Evolutionary conservation across 2,888 invertebrate genomes (phyloP).

Genomic region (Dryobota labecula): DNA sequence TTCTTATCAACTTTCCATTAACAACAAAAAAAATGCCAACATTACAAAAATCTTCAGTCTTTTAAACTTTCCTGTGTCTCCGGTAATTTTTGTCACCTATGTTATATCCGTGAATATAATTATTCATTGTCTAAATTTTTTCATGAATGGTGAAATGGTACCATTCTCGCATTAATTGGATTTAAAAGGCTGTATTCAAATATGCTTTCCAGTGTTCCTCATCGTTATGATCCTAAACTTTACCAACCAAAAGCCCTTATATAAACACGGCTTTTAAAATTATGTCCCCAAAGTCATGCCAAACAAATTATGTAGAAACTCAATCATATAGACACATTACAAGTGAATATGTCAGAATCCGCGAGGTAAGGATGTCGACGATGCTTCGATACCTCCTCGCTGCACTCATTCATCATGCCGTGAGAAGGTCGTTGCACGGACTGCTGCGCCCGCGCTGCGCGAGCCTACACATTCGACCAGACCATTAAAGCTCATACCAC

Average conservation of each 20-base stretch:
- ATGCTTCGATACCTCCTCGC: conserved; percentile 70
- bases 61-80: conserved; percentile 7
- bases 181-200: neutral
- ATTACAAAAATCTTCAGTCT: neutral
- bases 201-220: neutral
- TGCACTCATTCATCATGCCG: conserved; percentile 71
- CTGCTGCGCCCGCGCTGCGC: conserved; percentile 32
- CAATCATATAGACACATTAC: conserved; percentile 56
- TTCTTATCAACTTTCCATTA: conserved; percentile 2
- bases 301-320: conserved; percentile 44
- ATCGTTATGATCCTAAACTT: neutral
- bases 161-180: neutral
- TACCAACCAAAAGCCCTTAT: neutral
- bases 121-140: neutral
- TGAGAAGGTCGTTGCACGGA: conserved; percentile 68
- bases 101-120: neutral
- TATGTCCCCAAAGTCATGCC: conserved; percentile 26
- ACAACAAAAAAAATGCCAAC: neutral
- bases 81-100: neutral
- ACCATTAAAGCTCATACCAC: conserved; percentile 52
- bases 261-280: conserved; percentile 7
- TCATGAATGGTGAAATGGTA: neutral
- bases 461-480: conserved; percentile 23
- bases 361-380: conserved; percentile 60
- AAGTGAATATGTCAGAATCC: conserved; percentile 64